These are phyloP conservation scores for Sander lucioperca DNA, from an alignment of 2,113 vertebrate species.

Conservation along the genomic window DNA sequence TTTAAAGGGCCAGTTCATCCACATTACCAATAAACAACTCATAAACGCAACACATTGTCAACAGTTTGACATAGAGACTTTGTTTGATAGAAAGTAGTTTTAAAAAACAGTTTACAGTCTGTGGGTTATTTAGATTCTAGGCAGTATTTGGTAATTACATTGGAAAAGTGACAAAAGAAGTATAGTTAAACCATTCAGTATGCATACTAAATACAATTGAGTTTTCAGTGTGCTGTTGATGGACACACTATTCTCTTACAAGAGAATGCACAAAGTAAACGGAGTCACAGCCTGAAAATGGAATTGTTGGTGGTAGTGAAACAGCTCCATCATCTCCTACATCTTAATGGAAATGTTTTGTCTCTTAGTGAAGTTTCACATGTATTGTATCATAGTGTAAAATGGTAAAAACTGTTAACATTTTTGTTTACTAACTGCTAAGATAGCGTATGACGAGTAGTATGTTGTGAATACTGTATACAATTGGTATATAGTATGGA, in stretches of 20 bases:
- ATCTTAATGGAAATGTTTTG: no score
- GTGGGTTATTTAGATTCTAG: neutral
- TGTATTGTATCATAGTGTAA: neutral
- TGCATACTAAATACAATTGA: neutral
- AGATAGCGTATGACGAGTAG: neutral
- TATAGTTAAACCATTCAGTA: neutral
- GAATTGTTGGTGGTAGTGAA: neutral
- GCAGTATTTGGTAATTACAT: neutral
- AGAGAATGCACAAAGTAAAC: neutral
- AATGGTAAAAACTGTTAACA: neutral
- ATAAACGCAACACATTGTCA: neutral
- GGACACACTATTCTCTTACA: neutral
- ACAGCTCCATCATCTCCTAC: neutral
- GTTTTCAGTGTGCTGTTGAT: neutral
- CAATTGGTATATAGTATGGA: neutral
- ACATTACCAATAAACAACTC: neutral
- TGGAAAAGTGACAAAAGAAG: neutral
- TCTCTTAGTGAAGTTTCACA: neutral
- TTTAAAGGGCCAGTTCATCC: neutral
- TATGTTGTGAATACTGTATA: neutral
- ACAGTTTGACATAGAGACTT: neutral
- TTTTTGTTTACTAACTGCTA: neutral
- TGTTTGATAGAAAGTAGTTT: neutral
- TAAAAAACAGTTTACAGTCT: neutral
- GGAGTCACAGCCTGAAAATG: neutral